Conservation (phyloP, 2,113 vertebrate species). For the Heteronetta atricapilla region DNA sequence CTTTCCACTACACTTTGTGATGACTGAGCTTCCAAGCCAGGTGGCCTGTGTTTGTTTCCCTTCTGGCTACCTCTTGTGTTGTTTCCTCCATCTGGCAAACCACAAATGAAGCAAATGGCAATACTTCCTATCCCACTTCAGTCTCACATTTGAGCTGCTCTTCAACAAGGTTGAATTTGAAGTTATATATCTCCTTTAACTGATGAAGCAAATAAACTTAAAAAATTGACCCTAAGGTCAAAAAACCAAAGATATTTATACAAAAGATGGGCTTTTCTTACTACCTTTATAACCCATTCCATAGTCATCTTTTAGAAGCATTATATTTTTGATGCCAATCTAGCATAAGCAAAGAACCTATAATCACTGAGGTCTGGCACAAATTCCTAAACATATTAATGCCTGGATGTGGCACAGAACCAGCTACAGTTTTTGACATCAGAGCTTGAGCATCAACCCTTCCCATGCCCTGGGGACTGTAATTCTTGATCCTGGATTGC, state of each 20-base stretch:
- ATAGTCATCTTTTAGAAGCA: background rate
- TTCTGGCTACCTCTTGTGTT: background rate
- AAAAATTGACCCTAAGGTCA: background rate
- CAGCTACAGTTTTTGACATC: background rate
- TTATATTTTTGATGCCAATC: background rate
- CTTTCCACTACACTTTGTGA: background rate
- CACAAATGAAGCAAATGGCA: background rate
- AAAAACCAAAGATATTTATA: background rate
- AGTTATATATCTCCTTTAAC: background rate
- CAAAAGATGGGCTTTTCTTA: background rate
- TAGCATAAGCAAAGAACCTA: background rate
- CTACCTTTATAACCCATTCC: background rate
- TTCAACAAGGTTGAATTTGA: background rate
- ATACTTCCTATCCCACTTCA: background rate
- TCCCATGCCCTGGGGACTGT: background rate
- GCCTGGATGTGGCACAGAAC: background rate
- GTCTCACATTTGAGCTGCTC: background rate
- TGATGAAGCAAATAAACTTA: background rate
- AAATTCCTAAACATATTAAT: background rate
- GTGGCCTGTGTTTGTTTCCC: background rate
- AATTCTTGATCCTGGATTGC: background rate
- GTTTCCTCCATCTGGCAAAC: background rate
- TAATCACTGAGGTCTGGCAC: background rate
- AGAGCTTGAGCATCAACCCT: background rate
- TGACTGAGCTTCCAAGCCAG: rapidly evolving